These are phyloP conservation scores for Platycercus adscitus DNA, from an alignment of 2,113 vertebrate species.

Conservation along the genomic window DNA sequence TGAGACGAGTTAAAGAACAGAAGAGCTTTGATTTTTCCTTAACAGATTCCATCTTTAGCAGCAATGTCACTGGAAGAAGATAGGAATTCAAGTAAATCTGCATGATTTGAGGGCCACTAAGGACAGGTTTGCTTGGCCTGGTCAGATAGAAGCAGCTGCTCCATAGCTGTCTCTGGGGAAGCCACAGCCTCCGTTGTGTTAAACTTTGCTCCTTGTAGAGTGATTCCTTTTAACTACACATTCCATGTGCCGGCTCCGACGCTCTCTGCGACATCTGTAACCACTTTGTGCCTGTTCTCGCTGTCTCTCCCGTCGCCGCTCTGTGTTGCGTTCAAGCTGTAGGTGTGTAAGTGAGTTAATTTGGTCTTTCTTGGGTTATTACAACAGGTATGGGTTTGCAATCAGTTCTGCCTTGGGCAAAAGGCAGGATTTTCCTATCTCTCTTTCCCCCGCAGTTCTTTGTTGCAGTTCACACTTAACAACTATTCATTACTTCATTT, in stretches of 20 bases:
- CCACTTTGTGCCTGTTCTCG: neutral
- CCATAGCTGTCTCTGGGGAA: neutral
- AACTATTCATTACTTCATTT: neutral
- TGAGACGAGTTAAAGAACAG: neutral
- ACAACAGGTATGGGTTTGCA: neutral
- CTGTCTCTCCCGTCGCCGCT: neutral
- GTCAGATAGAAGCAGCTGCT: neutral
- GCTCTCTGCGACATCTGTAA: neutral
- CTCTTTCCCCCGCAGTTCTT: neutral
- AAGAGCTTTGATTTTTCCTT: conserved; percentile 1
- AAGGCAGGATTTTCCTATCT: neutral
- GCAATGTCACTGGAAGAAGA: neutral
- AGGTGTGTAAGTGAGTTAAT: neutral
- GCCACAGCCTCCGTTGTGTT: neutral
- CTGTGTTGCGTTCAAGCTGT: neutral
- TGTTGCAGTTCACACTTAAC: neutral
- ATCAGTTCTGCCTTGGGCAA: neutral
- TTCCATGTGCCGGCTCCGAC: neutral
- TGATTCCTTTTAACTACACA: neutral
- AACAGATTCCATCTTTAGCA: neutral
- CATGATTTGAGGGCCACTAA: neutral
- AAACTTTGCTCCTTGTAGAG: neutral
- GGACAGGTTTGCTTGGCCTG: neutral
- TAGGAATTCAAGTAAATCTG: neutral
- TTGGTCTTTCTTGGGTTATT: neutral